Conservation (phyloP, 2,888 invertebrate species). For the Oegoconia quadripuncta region DNA sequence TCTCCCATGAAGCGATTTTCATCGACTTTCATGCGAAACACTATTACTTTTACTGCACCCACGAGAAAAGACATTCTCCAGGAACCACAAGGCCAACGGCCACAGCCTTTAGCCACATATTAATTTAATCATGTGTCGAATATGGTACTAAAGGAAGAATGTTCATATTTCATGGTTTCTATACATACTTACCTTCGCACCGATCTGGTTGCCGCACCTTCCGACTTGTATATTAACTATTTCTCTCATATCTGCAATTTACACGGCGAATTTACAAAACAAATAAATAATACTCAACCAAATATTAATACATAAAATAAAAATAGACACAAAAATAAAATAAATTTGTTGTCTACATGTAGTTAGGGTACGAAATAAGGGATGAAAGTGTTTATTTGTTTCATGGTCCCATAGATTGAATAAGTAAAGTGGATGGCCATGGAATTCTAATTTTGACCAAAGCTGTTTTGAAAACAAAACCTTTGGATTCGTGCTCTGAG, state of each 20-base stretch:
- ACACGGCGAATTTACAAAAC: constrained; percentile 42
- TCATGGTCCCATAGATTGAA: constrained; percentile 31
- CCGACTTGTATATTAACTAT: constrained; percentile 87
- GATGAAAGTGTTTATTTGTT: constrained; percentile 28
- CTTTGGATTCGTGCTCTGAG: not conserved
- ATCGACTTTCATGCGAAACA: too few species aligned
- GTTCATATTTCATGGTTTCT: too few species aligned
- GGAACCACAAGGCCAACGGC: too few species aligned
- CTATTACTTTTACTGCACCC: too few species aligned
- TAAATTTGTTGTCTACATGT: constrained; percentile 45
- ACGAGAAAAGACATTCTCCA: too few species aligned
- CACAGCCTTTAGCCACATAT: too few species aligned
- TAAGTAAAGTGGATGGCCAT: constrained; percentile 7
- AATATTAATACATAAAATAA: constrained; percentile 23
- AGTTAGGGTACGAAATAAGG: constrained; percentile 30
- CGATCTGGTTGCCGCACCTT: constrained; percentile 82
- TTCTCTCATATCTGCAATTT: constrained; percentile 83
- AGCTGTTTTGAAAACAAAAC: not conserved
- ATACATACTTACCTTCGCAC: constrained; percentile 84
- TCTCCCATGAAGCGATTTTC: too few species aligned
- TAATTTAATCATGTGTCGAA: too few species aligned
- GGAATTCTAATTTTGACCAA: constrained; percentile 1
- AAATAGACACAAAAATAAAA: constrained; percentile 37
- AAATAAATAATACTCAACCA: constrained; percentile 21
- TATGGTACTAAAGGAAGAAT: too few species aligned